Evolutionary conservation across 1,140 invertebrate species (phyloP), one percentile per base, ranked within the genome.

Genomic region (Pogonognathellus flavescens): DNA sequence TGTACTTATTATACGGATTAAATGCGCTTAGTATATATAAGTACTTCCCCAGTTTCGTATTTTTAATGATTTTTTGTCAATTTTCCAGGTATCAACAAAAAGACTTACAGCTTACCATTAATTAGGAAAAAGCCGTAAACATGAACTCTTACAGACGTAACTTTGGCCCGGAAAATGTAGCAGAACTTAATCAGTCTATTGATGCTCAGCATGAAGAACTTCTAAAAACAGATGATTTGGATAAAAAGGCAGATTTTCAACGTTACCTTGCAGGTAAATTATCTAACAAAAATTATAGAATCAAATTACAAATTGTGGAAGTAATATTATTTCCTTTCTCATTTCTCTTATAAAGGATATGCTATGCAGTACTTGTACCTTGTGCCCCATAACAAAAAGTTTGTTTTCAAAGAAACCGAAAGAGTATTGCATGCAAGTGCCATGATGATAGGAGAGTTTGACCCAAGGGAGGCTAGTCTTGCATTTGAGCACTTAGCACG

Each of bases 401-500:
- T 96, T 90, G 92, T 93, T 62, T 93, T 95, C 89, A 92, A 92
- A 83, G 94, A 95, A 90, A 96, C 95, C 0, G 92, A 92, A 80
- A 93, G 94, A 85, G 94, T 96, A 52, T 92, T 97, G 81, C 93
- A 94, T 53, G 92, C 92, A 31, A 96, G 95, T 16, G 93, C 95
- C 52, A 92, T 93, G 16, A 92, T 92, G 25, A 91, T 94, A 70
- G 90, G 92, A 14, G 93, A 94, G 87, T 97, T 96, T 89, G 96
- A 94, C 90, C 95, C 95, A 13, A 95, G 95, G 89, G 93, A 94
- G 87, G 95, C 95, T 16, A 93, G 94, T 7, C 92, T 94, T 66
- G 96, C 95, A 14, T 97, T 96, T 93, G 94, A 95, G 89, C 94
- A 95, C 20, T 92, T 97, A 86, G 95, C 95, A 70, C 92, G 95